Base-by-base conservation (phyloP, 2,113 vertebrate genomes). In the Anser brachyrhynchus region DNA sequence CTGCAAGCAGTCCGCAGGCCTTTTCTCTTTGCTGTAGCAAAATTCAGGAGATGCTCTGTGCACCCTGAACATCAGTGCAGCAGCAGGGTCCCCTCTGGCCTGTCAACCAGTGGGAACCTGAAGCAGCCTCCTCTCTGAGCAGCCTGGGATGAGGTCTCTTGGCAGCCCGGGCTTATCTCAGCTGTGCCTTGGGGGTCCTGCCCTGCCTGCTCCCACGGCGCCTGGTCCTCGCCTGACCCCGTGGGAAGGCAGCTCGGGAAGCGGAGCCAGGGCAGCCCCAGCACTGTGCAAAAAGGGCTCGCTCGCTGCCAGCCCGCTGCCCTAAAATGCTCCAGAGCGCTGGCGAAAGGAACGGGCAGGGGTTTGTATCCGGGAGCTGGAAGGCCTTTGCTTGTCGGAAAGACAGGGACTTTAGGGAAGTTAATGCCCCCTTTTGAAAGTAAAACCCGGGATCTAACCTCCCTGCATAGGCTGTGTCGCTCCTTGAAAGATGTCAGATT, bases 191-290 rank as follows among this genome's bases (percentile, higher is more conserved):
- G 71, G 20, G 41, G 46, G 22, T 79, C 52, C 52, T 71, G 70
- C 1, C 9, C 33, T 44, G 5, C 71, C 88, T 72, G 52, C 79
- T 88, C 35, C 58, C 55, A 13, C 0, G 1, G 21, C 31, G 43
- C 64, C 43, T 62, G 73, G 55, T 80, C 80, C 89, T 89, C 70
- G 59, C 76, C 80, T 92, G 87, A 92, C 89, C 73, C 31, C 2
- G 2, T 66, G 89, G 69, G 72, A 92, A 86, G 59, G 20, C 62
- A 74, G 59, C 13, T 83, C 5, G 51, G 22, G 41, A 61, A 73
- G 35, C 0, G 69, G 55, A 81, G 51, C 64, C 2, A 1, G 18
- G 73, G 76, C 59, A 77, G 16, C 1, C 5, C 41, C 35, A 62
- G 23, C 49, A 49, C 43, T 73, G 29, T 76, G 51, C 37, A 55